A percentile compares a stretch with the other conserved stretches of the same genome.
These are phyloP conservation scores for zebrafish (Danio rerio) DNA, from an alignment of 2,113 vertebrate species.

Conservation along the genomic window GRCz12tu NC_133181.1:32384501-32385000, in stretches of 20 bases:
- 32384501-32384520: constrained; percentile 14
- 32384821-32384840: background rate
- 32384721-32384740: constrained; percentile 15
- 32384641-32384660: constrained; percentile 40
- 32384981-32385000: no score
- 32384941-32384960: no score
- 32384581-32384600: constrained; percentile 1
- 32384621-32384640: constrained; percentile 54
- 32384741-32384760: background rate
- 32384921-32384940: no score
- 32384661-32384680: constrained; percentile 31
- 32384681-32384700: constrained; percentile 5
- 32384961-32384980: no score
- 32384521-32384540: background rate
- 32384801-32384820: background rate
- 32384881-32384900: no score
- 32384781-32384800: background rate
- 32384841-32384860: no score
- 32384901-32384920: no score
- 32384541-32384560: constrained; percentile 5
- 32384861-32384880: no score
- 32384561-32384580: background rate
- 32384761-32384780: background rate
- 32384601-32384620: constrained; percentile 22
- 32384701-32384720: constrained; percentile 6